Base-by-base conservation (phyloP, 1,140 invertebrate genomes). In the Helicorthomorpha holstii region DNA sequence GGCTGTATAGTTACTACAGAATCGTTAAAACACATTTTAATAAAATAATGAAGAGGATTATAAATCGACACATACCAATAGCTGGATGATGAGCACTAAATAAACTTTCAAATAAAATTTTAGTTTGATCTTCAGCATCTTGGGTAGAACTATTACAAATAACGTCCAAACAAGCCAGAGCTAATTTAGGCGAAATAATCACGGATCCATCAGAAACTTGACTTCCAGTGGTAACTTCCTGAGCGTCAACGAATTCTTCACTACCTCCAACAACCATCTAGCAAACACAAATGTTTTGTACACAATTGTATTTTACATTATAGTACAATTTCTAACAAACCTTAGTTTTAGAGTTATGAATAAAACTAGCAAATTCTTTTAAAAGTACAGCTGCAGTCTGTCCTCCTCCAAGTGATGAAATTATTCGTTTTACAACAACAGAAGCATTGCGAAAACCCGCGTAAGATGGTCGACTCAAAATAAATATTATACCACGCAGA, bases 401-500 rank as follows among this genome's bases (percentile, higher is more conserved):
- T 45, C 64, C 69, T 58, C 70, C 70, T 7, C 67, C 68, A 0
- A 69, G 58, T 10, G 63, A 53, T 1, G 64, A 63, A 3, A 72
- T 55, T 23, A 75, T 59, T 50, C 66, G 65, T 44, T 65, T 67
- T 1, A 69, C 57, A 25, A 63, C 54, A 3, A 59, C 27, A n/a
- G 58, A 54, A 16, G 64, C 61, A 48, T 61, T 54, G 29, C 59
- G 57, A 7, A 70, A 58, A 7, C 68, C 50, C 26, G 49, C 49
- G 16, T 55, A 58, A 34, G 55, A 57, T 45, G 60, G 66, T 34
- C 72, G 69, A 3, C 74, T 74, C 7, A 82, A 60, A 52, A 79
- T 79, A 57, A 71, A 69, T 16, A 85, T 63, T 34, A 86, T 65
- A 2, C 78, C 77, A 56, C 70, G 71, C 56, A 79, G 73, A 25